Evolutionary conservation across 2,888 invertebrate species (phyloP).

Genomic region (Eristalis intricaria): DNA sequence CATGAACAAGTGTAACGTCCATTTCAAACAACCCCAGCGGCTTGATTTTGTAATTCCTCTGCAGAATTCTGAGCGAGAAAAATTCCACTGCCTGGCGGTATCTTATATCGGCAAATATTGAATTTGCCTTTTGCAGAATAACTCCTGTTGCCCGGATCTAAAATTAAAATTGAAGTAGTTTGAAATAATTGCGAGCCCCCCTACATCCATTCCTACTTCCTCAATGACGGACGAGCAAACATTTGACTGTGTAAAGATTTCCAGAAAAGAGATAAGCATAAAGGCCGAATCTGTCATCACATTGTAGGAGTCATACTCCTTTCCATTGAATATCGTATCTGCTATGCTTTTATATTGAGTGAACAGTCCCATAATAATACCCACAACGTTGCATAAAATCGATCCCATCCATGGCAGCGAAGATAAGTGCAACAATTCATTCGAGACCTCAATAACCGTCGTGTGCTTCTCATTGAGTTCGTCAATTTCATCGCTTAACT

Average conservation of each 20-base stretch:
- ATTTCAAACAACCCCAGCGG: slow-evolving; percentile 77
- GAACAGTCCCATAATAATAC: slow-evolving; percentile 77
- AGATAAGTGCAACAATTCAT: slow-evolving; percentile 73
- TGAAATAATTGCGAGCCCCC: too few relatives aligned
- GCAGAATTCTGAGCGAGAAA: slow-evolving; percentile 75
- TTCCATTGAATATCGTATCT: slow-evolving; percentile 75
- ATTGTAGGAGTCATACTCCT: slow-evolving; percentile 76
- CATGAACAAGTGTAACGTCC: slow-evolving; percentile 75
- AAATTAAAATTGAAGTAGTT: not conserved
- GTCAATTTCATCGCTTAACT: slow-evolving; percentile 78
- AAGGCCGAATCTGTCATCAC: slow-evolving; percentile 77
- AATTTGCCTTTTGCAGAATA: slow-evolving; percentile 75
- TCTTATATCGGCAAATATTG: slow-evolving; percentile 76
- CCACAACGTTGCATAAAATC: slow-evolving; percentile 77
- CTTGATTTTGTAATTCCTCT: slow-evolving; percentile 75
- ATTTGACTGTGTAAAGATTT: slow-evolving; percentile 75
- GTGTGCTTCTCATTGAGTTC: slow-evolving; percentile 74
- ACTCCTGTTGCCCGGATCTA: slow-evolving; percentile 74
- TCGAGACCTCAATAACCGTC: slow-evolving; percentile 71
- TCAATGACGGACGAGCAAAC: slow-evolving; percentile 73
- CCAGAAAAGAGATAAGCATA: slow-evolving; percentile 76
- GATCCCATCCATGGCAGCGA: slow-evolving; percentile 76
- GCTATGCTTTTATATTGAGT: slow-evolving; percentile 77
- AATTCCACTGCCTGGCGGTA: slow-evolving; percentile 76
- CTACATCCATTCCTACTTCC: slow-evolving; percentile 59